These are phyloP conservation scores for Nothocercus nigrocapillus DNA, from an alignment of 2,113 vertebrate genomes.

Conservation along the genomic window DNA sequence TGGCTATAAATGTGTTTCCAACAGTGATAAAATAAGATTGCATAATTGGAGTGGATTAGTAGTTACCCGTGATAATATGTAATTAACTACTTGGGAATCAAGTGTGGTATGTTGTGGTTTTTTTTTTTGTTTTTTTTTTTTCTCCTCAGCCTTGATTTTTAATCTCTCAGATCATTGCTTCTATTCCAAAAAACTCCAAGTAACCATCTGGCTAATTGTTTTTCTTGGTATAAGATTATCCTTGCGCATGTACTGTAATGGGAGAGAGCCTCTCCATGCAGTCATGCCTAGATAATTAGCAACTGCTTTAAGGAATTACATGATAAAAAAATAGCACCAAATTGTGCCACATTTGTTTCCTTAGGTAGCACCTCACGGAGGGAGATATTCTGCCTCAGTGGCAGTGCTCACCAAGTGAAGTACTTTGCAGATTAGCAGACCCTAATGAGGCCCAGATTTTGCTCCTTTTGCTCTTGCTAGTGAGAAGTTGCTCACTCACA, in stretches of 20 bases:
- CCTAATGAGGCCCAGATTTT: constrained; percentile 16
- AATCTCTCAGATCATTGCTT: neutral
- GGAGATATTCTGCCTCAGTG: neutral
- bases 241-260: neutral
- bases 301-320: neutral
- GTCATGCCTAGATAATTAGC: neutral
- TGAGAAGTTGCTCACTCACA: neutral
- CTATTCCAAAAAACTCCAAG: constrained; percentile 33
- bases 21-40: constrained; percentile 32
- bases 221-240: constrained; percentile 21
- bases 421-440: neutral
- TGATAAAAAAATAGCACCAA: neutral
- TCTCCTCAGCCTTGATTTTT: constrained; percentile 15
- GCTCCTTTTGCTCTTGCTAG: neutral
- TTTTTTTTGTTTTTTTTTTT: neutral
- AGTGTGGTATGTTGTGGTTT: neutral
- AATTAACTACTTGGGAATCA: constrained; percentile 38
- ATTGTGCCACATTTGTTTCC: neutral
- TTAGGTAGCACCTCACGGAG: neutral
- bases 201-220: constrained; percentile 45
- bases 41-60: neutral
- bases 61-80: neutral
- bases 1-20: constrained; percentile 6
- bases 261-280: neutral
- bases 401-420: neutral